phyloP scores from a whole-genome alignment of 2,113 vertebrate species.

The Lagopus leucura region DNA sequence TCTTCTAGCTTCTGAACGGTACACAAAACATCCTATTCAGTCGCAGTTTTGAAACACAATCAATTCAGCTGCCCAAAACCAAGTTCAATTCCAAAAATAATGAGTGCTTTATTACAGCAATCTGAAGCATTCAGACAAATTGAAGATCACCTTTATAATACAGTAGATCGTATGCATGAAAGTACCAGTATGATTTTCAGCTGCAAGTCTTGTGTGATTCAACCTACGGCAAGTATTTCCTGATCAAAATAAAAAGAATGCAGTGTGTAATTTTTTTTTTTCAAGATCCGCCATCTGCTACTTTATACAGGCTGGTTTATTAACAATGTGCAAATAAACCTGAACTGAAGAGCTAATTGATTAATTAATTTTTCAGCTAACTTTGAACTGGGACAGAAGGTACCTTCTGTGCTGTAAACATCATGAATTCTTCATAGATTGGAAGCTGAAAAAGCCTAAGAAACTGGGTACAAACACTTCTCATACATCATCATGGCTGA shows the following conservation, averaged over 20 bases:
- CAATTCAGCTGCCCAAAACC: conserved; percentile 60
- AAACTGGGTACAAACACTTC: conserved; percentile 68
- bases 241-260: conserved; percentile 74
- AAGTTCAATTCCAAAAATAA: conserved; percentile 79
- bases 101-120: conserved; percentile 90
- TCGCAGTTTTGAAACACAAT: neutral
- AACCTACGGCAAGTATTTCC: conserved; percentile 74
- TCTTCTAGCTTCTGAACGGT: conserved; percentile 23
- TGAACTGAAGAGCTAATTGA: conserved; percentile 75
- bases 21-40: neutral
- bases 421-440: conserved; percentile 77
- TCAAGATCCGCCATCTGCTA: conserved; percentile 63
- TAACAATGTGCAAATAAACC: conserved; percentile 83
- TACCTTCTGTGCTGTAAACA: conserved; percentile 87
- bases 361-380: conserved; percentile 71
- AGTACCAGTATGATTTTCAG: conserved; percentile 82
- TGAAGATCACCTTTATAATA: conserved; percentile 84
- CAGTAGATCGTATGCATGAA: conserved; percentile 83
- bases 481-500: conserved; percentile 70
- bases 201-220: conserved; percentile 83
- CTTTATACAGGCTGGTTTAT: conserved; percentile 78
- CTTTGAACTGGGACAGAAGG: conserved; percentile 80
- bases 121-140: conserved; percentile 85
- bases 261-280: conserved; percentile 82
- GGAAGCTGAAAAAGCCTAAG: conserved; percentile 70